Conservation (phyloP, 2,888 invertebrate species). For the Ormyrus rosae region DNA sequence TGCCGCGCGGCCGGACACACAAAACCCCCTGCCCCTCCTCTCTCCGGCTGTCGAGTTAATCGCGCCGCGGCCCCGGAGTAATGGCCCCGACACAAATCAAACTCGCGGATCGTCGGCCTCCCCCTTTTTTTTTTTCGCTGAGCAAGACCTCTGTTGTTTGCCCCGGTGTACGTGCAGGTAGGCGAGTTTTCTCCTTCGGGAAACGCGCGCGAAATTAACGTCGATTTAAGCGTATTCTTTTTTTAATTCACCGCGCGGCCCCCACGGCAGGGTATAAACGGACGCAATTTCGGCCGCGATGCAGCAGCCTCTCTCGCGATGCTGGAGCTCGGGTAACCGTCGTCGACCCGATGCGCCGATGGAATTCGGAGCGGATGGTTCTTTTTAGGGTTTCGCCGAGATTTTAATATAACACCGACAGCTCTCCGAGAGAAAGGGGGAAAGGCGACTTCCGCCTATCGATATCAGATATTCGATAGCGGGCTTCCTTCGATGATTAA, state of each 20-base stretch:
- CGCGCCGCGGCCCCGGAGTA: not conserved
- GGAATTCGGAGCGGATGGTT: not conserved
- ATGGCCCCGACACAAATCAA: slow-evolving; percentile 48
- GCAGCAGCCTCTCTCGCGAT: not conserved
- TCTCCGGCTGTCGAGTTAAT: no score
- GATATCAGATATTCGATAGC: no score
- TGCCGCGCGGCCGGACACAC: no score
- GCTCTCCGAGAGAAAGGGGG: not conserved
- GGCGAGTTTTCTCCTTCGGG: not conserved
- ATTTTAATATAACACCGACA: slow-evolving; percentile 2
- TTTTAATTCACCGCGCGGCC: no score
- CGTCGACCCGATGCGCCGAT: not conserved
- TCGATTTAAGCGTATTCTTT: not conserved
- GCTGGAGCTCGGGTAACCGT: slow-evolving; percentile 3
- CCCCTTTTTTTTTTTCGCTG: slow-evolving; percentile 36
- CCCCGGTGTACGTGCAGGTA: not conserved
- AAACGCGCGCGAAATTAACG: not conserved
- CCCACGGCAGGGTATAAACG: not conserved
- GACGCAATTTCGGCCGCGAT: not conserved
- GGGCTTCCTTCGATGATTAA: no score
- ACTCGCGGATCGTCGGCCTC: slow-evolving; percentile 24
- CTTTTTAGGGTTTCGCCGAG: not conserved
- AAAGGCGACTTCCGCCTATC: not conserved
- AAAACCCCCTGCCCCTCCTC: no score
- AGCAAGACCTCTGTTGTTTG: slow-evolving; percentile 14